phyloP scores from a whole-genome alignment of 2,797 vertebrate genomes.

The Menidia menidia region DNA sequence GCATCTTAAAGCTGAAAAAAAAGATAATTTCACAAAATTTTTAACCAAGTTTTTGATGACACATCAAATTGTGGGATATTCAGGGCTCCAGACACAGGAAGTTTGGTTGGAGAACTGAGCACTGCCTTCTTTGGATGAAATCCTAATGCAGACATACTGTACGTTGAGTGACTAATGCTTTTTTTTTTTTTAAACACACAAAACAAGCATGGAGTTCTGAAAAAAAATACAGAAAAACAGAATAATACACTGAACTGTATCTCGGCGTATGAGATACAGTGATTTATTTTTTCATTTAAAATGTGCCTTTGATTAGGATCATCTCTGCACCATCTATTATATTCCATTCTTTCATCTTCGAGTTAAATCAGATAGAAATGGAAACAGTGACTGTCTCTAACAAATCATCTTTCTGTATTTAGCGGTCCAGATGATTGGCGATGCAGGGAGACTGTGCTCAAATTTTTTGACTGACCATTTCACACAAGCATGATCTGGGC shows the following conservation, averaged over 20 bases:
- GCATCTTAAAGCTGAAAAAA: neutral
- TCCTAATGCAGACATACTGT: neutral
- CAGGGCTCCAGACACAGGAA: neutral
- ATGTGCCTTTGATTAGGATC: slow-evolving; percentile 16
- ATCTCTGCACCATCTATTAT: slow-evolving; percentile 6
- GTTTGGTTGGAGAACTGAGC: neutral
- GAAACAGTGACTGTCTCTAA: slow-evolving; percentile 64
- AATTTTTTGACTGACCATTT: slow-evolving; percentile 63
- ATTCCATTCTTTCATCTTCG: slow-evolving; percentile 43
- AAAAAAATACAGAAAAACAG: neutral
- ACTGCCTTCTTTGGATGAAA: neutral
- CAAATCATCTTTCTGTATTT: slow-evolving; percentile 57
- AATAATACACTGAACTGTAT: neutral
- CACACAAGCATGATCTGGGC: slow-evolving; percentile 53
- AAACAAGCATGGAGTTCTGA: neutral
- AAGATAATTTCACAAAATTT: too few species aligned
- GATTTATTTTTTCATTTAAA: slow-evolving; percentile 1
- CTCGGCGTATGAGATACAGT: neutral
- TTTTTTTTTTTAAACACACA: neutral
- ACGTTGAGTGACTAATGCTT: slow-evolving; percentile 3
- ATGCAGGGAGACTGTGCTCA: slow-evolving; percentile 48
- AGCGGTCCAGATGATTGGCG: slow-evolving; percentile 59
- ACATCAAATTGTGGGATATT: neutral
- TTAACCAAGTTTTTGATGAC: neutral
- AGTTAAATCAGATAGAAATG: slow-evolving; percentile 47